Evolutionary conservation across 1,140 invertebrate genomes (phyloP).

Genomic region (Orius insidiosus): DNA sequence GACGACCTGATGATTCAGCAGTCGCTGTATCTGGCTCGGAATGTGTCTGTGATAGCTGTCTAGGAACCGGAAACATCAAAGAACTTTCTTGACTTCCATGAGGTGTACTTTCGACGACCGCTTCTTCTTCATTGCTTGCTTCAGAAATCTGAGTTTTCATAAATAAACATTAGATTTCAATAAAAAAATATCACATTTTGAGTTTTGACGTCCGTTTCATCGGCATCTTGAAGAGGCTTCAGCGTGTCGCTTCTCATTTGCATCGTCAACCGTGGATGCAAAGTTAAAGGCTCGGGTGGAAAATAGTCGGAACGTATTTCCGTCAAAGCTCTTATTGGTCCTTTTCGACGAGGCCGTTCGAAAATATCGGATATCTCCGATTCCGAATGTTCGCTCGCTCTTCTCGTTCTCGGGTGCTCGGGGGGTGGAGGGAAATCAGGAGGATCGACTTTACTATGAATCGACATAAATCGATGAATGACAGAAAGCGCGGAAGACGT

Average conservation of each 20-base stretch:
- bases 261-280: not conserved
- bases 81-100: slow-evolving; percentile 24
- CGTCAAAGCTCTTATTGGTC: slow-evolving; percentile 9
- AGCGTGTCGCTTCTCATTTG: slow-evolving; percentile 3
- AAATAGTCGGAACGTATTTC: slow-evolving; percentile 10
- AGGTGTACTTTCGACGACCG: slow-evolving; percentile 23
- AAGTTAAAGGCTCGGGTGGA: slow-evolving; percentile 1
- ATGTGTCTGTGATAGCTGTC: slow-evolving; percentile 43
- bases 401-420: slow-evolving; percentile 24
- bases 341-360: slow-evolving; percentile 1
- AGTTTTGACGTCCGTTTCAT: not conserved
- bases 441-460: slow-evolving; percentile 36
- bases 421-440: slow-evolving; percentile 5
- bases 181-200: not conserved
- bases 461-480: slow-evolving; percentile 70
- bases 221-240: not conserved
- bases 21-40: slow-evolving; percentile 34
- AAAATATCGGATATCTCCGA: slow-evolving; percentile 17
- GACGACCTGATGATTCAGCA: slow-evolving; percentile 22
- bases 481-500: slow-evolving; percentile 59
- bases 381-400: slow-evolving; percentile 33
- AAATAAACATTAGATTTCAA: no score
- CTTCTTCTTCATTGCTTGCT: slow-evolving; percentile 19
- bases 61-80: slow-evolving; percentile 26
- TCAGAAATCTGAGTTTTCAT: slow-evolving; percentile 14